These are phyloP conservation scores for Lycaena phlaeas DNA, from an alignment of 2,888 invertebrate species.

Conservation along the genomic window DNA sequence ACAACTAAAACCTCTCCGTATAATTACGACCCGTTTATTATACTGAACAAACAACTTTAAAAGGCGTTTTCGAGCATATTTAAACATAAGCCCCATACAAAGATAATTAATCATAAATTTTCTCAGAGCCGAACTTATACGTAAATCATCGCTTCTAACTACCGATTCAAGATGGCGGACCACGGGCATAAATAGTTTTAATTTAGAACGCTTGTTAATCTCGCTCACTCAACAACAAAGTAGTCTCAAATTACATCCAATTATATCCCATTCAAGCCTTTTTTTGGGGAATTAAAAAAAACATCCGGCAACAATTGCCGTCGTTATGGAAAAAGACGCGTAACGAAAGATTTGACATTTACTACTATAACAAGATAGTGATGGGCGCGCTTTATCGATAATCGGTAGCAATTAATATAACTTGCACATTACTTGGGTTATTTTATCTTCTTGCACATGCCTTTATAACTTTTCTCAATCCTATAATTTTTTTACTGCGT, in stretches of 20 bases:
- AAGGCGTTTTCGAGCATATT: conserved; percentile 3
- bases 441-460: too few species aligned
- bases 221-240: conserved; percentile 51
- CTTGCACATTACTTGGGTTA: too few species aligned
- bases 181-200: conserved; percentile 46
- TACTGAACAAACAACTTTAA: conserved; percentile 6
- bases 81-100: neutral
- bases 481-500: too few species aligned
- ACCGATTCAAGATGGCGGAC: conserved; percentile 57
- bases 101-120: conserved; percentile 52
- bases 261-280: conserved; percentile 69
- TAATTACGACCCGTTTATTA: conserved; percentile 5
- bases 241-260: conserved; percentile 69
- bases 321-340: conserved; percentile 64
- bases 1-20: conserved; percentile 3
- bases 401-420: conserved; percentile 7
- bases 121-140: conserved; percentile 29
- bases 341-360: conserved; percentile 58
- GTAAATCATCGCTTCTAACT: conserved; percentile 54
- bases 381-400: conserved; percentile 33
- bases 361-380: conserved; percentile 54
- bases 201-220: conserved; percentile 51
- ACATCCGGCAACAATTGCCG: conserved; percentile 52
- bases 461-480: conserved; percentile 2
- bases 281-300: conserved; percentile 50